Evolutionary conservation across 2,113 vertebrate species (phyloP).

Genomic region (Thunnus thynnus): DNA sequence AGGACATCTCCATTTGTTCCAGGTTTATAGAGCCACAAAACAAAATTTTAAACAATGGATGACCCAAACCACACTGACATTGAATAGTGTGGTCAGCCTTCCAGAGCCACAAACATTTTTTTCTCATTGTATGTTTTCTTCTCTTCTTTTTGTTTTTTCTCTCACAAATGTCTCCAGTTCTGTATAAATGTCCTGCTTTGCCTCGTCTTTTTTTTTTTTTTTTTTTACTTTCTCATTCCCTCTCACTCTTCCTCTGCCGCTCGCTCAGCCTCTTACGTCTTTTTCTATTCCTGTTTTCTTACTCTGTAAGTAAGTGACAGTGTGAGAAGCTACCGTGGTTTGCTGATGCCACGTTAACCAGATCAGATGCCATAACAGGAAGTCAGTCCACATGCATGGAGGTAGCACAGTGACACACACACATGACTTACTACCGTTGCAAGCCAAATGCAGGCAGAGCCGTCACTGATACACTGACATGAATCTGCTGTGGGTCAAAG

Average conservation of each 20-base stretch:
- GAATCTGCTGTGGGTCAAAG: slow-evolving; percentile 77
- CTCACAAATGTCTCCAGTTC: slow-evolving; percentile 30
- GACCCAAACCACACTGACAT: slow-evolving; percentile 45
- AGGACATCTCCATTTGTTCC: slow-evolving; percentile 12
- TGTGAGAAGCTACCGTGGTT: slow-evolving; percentile 47
- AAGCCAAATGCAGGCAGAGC: slow-evolving; percentile 66
- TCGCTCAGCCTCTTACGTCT: not conserved
- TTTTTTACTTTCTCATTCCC: not conserved
- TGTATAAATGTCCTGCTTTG: slow-evolving; percentile 21
- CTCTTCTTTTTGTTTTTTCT: slow-evolving; percentile 6
- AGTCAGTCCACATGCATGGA: slow-evolving; percentile 57
- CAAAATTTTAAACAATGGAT: slow-evolving; percentile 43
- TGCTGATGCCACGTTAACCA: slow-evolving; percentile 71
- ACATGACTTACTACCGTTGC: slow-evolving; percentile 63
- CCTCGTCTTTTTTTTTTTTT: not conserved
- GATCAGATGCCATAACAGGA: slow-evolving; percentile 79
- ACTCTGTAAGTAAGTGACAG: slow-evolving; percentile 53
- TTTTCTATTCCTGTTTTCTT: slow-evolving; percentile 54
- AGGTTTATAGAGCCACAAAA: slow-evolving; percentile 38
- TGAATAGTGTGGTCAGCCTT: slow-evolving; percentile 42
- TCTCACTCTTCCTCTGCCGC: slow-evolving; percentile 1
- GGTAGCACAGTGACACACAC: slow-evolving; percentile 48
- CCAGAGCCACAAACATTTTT: slow-evolving; percentile 37
- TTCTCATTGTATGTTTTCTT: slow-evolving; percentile 20
- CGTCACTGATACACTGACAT: slow-evolving; percentile 74